phyloP scores from a whole-genome alignment of 2,797 vertebrate genomes.

The Pangasius sanitwongsei region DNA sequence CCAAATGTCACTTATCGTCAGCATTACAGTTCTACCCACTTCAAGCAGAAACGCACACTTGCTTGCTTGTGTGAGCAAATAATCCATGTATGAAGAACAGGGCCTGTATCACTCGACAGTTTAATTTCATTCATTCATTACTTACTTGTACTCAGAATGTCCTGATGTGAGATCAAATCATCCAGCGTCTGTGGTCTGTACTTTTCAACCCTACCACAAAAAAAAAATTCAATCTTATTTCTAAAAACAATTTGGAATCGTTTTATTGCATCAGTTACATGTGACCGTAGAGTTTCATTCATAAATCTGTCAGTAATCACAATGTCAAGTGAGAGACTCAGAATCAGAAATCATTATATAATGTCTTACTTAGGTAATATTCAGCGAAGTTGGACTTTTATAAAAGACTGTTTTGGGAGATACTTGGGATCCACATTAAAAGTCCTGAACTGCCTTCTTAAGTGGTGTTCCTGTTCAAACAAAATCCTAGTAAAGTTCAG shows the following conservation, averaged over 20 bases:
- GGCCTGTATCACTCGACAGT: background rate
- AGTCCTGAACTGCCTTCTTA: background rate
- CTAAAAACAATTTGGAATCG: background rate
- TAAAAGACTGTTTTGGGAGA: background rate
- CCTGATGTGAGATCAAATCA: slow-evolving; percentile 92
- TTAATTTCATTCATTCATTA: slow-evolving; percentile 9
- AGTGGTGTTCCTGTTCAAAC: background rate
- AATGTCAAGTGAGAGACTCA: background rate
- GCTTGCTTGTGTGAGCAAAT: background rate
- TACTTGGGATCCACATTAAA: background rate
- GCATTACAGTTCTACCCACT: background rate
- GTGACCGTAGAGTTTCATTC: background rate
- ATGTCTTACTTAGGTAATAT: background rate
- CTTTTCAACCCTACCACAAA: slow-evolving; percentile 88
- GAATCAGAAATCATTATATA: background rate
- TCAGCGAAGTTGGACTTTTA: background rate
- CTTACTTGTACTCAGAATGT: slow-evolving; percentile 94
- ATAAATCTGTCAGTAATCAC: background rate
- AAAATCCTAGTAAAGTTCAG: too few species aligned
- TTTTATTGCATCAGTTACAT: background rate
- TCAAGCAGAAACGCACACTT: background rate
- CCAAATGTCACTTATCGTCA: background rate
- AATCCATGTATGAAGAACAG: background rate
- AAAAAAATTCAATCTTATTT: background rate
- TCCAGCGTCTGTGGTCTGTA: slow-evolving; percentile 90